A percentile compares a stretch with the other conserved stretches of the same genome.
phyloP scores from a whole-genome alignment of 2,113 vertebrate genomes.

The Anoura caudifer region DNA sequence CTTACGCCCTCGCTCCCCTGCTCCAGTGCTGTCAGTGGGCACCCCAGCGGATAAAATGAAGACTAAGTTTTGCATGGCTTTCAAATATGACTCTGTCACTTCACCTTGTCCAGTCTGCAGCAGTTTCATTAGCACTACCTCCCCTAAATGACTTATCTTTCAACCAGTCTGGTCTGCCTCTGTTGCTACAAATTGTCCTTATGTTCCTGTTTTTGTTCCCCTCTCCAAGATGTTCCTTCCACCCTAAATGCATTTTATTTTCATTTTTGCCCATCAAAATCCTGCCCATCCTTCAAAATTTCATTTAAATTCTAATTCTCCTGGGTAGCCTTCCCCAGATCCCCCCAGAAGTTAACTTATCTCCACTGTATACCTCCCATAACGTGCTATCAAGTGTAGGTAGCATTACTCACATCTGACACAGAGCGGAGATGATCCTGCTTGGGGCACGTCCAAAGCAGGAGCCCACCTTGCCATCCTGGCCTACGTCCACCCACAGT shows the following conservation, averaged over 20 bases:
- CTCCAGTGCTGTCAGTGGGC: not conserved
- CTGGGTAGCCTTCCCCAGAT: not conserved
- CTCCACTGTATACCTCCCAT: not conserved
- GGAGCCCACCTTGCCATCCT: no score
- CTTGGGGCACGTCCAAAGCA: not conserved
- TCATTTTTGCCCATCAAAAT: not conserved
- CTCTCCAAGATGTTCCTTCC: not conserved
- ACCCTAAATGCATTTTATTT: not conserved
- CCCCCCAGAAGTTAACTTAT: not conserved
- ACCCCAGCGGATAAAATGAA: not conserved
- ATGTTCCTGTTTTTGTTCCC: not conserved
- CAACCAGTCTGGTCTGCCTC: not conserved
- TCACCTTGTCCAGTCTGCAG: not conserved
- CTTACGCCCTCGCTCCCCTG: no score
- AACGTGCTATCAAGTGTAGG: not conserved
- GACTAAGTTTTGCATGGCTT: not conserved
- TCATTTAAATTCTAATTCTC: not conserved
- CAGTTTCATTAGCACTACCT: not conserved
- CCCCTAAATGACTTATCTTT: not conserved
- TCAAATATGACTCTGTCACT: not conserved
- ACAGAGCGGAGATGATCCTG: not conserved
- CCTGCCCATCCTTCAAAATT: not conserved
- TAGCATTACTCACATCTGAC: not conserved
- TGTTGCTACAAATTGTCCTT: not conserved
- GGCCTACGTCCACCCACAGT: not conserved